Conservation (phyloP, 2,888 invertebrate genomes). For the Lampropteryx suffumata region DNA sequence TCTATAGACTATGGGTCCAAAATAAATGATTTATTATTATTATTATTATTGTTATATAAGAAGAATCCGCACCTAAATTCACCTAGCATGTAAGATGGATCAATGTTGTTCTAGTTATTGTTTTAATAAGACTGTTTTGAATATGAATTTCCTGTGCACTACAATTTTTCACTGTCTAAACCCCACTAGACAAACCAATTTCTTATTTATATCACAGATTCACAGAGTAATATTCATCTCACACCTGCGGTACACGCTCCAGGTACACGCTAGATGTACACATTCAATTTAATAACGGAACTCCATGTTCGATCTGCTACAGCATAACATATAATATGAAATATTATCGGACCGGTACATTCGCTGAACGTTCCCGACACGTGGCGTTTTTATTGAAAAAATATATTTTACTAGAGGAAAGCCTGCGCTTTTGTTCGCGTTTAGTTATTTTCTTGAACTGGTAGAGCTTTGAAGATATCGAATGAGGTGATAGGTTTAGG, state of each 20-base stretch:
- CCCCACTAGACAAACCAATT: conserved; percentile 7
- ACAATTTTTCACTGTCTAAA: conserved; percentile 12
- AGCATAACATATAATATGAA: conserved; percentile 30
- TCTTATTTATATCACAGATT: conserved; percentile 17
- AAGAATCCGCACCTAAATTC: too few species aligned
- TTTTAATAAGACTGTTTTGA: too few species aligned
- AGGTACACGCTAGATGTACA: conserved; percentile 49
- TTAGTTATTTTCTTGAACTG: not conserved
- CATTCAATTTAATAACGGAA: conserved; percentile 72
- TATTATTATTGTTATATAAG: too few species aligned
- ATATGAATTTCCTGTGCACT: too few species aligned
- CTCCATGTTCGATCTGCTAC: conserved; percentile 58
- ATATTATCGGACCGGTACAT: conserved; percentile 34
- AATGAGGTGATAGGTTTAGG: too few species aligned
- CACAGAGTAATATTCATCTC: conserved; percentile 18
- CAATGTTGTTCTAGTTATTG: too few species aligned
- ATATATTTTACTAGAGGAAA: conserved; percentile 2
- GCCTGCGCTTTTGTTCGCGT: not conserved
- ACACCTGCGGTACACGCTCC: conserved; percentile 26
- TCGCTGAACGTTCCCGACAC: conserved; percentile 25
- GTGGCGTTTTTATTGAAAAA: conserved; percentile 31
- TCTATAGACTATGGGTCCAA: too few species aligned
- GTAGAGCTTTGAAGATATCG: too few species aligned
- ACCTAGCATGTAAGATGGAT: too few species aligned
- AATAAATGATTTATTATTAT: too few species aligned